Base-by-base conservation (phyloP, 2,888 invertebrate genomes). In the Pomacea canaliculata region DNA sequence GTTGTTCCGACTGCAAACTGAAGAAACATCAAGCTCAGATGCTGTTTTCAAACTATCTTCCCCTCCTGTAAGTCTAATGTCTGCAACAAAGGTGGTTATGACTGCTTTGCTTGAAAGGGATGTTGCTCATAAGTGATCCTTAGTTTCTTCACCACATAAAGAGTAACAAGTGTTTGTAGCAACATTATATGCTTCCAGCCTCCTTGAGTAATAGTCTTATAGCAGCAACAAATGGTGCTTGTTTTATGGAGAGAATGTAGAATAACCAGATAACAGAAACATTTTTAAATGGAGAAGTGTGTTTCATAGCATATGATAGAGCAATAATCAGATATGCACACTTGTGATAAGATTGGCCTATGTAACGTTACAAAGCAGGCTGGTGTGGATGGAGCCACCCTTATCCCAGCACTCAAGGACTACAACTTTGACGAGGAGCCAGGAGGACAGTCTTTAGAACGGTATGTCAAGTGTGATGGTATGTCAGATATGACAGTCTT, bases 1-100 rank as follows among this genome's bases (percentile, higher is more conserved):
- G 86, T 82, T 87, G 68, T 88, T 87, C 80, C 86, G 84, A 77
- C 82, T 88, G 67, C 88, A 88, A 76, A 82, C 82, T 49, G 86
- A 87, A 78, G 87, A 80, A 60, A 76, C 65, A 16, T 73, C 75
- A 10, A 70, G 71, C 19, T n/a, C 56, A 8, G 12, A 37, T 56
- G 18, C 73, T 16, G 19, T 63, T 46, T 46, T 23, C 49, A 49
- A 23, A n/a, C 5, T 69, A 16, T 56, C 51, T 16, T 56, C 51
- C 10, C 51, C 51, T 16, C 0, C 51, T 7, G 51, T 56, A 56
- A 56, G 51, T 56, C 62, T 63, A 51, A 71, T 51, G 7, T 49
- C 7, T 19, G 63, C 18, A 9, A 37, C n/a, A 49, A 76, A 71
- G 65, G 65, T 65, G 65, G 7, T 23, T n/a, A 62, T 18, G 18